Base-by-base conservation (phyloP, 2,888 invertebrate genomes). In the Xestia xanthographa region DNA sequence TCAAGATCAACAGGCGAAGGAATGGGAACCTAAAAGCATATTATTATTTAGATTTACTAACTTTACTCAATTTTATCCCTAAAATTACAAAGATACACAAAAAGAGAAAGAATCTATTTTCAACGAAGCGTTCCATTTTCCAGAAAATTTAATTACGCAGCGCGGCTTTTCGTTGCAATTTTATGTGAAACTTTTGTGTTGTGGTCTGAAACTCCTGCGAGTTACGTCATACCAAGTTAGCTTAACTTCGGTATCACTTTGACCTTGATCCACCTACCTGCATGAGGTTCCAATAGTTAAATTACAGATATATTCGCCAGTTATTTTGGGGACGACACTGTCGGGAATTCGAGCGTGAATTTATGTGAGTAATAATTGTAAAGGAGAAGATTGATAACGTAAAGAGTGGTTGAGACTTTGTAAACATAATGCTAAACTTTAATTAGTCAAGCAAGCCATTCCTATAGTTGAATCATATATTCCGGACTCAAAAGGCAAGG, bases 131-230 rank as follows among this genome's bases (percentile, higher is more conserved):
- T 38, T 41, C 20, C 2, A 26, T 26, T 74, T 75, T 34, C 26
- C 45, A 22, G 9, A 63, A 74, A 45, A 74, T 20, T 4, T 50
- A 17, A 74, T 73, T 26, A 60, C 60, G 14, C 17, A 9, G 22
- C 50, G 20, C 45, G 20, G 41, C 45, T 34, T 65, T 63, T 43
- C 22, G 67, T 56, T 81, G 26, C 26, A 20, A 48, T 62, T 43
- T 62, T 48, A 83, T 62, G 38, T 34, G 5, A 11, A 82, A 80
- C 53, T 66, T 79, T 62, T 34, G 66, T 38, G 12, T 26, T 22
- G 41, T 26, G 41, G 26, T 56, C 41, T 14, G 11, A 43, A 80
- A 48, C 50, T 82, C 14, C 8, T 14, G 22, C 11, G 53, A 34
- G 50, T 29, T 58, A 62, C 63, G 50, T 67, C 67, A 58, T 1